phyloP scores from a whole-genome alignment of 2,888 invertebrate species.

The Leuctra nigra region DNA sequence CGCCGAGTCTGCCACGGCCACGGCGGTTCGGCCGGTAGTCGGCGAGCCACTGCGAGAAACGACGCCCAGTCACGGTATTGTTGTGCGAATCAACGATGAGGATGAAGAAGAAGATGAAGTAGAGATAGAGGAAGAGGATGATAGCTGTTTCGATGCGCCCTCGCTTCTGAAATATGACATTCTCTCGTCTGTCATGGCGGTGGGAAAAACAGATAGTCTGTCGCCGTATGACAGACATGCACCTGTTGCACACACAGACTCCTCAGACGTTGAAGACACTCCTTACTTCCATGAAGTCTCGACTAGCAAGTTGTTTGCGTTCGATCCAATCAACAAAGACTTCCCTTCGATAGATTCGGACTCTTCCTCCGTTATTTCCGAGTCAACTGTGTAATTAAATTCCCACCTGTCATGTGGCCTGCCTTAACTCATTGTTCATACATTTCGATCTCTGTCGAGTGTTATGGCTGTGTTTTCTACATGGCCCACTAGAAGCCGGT shows the following conservation, averaged over 20 bases:
- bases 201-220: neutral
- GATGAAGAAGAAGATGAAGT: neutral
- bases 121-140: neutral
- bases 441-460: too few relatives aligned
- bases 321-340: neutral
- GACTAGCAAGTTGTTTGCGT: neutral
- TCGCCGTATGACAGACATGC: neutral
- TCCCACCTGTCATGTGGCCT: neutral
- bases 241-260: neutral
- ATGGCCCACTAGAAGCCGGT: neutral
- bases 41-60: neutral
- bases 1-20: neutral
- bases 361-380: neutral
- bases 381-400: neutral
- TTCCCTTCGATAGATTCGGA: neutral
- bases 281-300: neutral
- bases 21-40: neutral
- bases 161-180: constrained; percentile 10
- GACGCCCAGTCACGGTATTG: neutral
- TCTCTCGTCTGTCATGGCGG: constrained; percentile 2
- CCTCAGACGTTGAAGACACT: neutral
- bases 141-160: neutral
- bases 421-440: neutral
- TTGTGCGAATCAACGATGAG: neutral
- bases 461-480: too few relatives aligned